Percentiles rank a stretch among this genome's conserved stretches.
These are phyloP conservation scores for Pelobates cultripes DNA, from an alignment of 2,797 vertebrate genomes.

Conservation along the genomic window DNA sequence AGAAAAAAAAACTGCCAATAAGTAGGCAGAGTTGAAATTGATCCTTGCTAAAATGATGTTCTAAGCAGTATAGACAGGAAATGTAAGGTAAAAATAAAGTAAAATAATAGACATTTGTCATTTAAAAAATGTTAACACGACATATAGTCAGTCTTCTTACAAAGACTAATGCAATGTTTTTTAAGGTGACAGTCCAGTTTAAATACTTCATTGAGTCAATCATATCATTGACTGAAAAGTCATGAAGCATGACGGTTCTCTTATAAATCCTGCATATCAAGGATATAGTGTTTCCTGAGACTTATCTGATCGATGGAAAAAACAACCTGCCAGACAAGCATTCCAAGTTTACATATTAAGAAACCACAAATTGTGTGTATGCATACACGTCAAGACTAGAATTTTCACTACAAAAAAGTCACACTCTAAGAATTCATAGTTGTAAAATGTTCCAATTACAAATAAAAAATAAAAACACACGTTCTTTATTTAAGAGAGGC, in stretches of 20 bases:
- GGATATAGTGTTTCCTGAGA: neutral
- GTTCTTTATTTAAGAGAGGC: too few relatives aligned
- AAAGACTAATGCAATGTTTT: neutral
- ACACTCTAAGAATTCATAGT: too few relatives aligned
- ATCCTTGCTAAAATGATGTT: too few relatives aligned
- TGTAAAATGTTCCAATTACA: neutral
- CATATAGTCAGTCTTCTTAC: neutral
- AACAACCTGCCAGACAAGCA: neutral
- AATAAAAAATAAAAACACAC: too few relatives aligned
- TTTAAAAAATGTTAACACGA: neutral
- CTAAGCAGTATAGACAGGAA: too few relatives aligned
- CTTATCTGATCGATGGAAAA: slow-evolving; percentile 8
- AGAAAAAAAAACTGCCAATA: too few relatives aligned
- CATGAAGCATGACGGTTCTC: neutral
- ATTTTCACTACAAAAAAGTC: neutral
- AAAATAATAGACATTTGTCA: neutral
- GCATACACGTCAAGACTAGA: neutral
- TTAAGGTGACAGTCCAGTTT: neutral
- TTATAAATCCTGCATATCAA: neutral
- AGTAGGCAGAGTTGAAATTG: too few relatives aligned
- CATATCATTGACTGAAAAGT: neutral
- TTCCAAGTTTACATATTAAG: neutral
- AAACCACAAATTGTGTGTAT: too few relatives aligned
- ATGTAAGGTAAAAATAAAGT: neutral
- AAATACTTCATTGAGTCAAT: neutral